Conservation (phyloP, 1,140 invertebrate species). For the Pomacea maculata region DNA sequence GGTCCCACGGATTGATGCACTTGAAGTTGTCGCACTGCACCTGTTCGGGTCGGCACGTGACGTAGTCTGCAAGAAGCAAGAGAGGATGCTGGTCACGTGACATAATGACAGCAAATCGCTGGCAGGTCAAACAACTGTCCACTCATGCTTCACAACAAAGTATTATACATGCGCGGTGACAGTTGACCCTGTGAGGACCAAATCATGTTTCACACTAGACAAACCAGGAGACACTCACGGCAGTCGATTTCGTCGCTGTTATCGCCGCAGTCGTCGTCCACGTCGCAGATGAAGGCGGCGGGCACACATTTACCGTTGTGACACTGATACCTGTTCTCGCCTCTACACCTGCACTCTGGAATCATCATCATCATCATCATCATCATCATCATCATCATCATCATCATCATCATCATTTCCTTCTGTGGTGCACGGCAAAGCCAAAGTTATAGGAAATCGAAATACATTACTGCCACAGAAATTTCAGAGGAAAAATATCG, state of each 20-base stretch:
- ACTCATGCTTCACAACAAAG: not conserved
- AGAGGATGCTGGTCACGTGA: too few species aligned
- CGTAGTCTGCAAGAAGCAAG: too few species aligned
- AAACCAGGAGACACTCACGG: not conserved
- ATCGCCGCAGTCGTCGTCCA: constrained; percentile 6
- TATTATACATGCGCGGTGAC: not conserved
- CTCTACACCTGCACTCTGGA: not conserved
- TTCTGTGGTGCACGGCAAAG: too few species aligned
- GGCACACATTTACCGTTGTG: not conserved
- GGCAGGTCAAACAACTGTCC: not conserved
- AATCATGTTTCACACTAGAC: not conserved
- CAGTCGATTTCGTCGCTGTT: constrained; percentile 5
- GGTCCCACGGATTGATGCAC: not conserved
- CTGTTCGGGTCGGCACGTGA: not conserved
- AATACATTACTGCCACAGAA: too few species aligned
- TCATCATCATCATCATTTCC: too few species aligned
- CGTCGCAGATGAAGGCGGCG: not conserved
- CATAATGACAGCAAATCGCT: not conserved
- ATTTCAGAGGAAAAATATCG: too few species aligned
- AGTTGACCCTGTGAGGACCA: not conserved
- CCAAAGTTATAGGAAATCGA: too few species aligned
- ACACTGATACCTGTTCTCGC: not conserved
- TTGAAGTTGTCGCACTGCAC: constrained; percentile 5
- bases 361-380: too few species aligned
- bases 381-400: too few species aligned